Evolutionary conservation across 2,888 invertebrate species (phyloP).

Genomic region (Erebia ligea): DNA sequence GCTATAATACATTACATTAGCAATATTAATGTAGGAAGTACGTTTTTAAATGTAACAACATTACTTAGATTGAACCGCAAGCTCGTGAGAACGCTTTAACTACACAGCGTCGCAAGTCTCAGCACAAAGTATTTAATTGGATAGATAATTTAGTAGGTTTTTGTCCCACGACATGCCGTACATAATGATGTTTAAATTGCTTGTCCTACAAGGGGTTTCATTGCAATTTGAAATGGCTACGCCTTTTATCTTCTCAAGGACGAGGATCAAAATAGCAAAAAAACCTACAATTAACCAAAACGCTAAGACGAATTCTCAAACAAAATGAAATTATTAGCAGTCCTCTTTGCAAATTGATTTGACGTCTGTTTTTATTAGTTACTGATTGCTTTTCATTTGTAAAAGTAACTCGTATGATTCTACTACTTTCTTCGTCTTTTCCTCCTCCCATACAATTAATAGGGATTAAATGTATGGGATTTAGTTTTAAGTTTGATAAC

Average conservation of each 20-base stretch:
- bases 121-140: slow-evolving; percentile 51
- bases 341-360: not conserved
- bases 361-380: not conserved
- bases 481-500: too few species aligned
- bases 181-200: slow-evolving; percentile 62
- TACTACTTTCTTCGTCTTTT: too few species aligned
- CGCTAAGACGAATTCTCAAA: not conserved
- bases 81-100: slow-evolving; percentile 38
- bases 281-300: not conserved
- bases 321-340: not conserved
- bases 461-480: too few species aligned
- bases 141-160: slow-evolving; percentile 43
- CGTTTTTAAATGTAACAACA: slow-evolving; percentile 32
- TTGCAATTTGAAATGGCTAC: slow-evolving; percentile 26
- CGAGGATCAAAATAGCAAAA: not conserved
- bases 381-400: not conserved
- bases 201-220: slow-evolving; percentile 30
- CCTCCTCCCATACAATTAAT: too few species aligned
- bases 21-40: slow-evolving; percentile 20
- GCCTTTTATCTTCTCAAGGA: slow-evolving; percentile 25
- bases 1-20: slow-evolving; percentile 6
- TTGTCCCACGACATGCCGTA: slow-evolving; percentile 57
- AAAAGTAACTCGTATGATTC: not conserved
- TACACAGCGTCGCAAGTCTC: slow-evolving; percentile 27
- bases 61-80: slow-evolving; percentile 28